Base-by-base conservation (phyloP, 2,113 vertebrate species). In the Oreochromis tanganicae region DNA sequence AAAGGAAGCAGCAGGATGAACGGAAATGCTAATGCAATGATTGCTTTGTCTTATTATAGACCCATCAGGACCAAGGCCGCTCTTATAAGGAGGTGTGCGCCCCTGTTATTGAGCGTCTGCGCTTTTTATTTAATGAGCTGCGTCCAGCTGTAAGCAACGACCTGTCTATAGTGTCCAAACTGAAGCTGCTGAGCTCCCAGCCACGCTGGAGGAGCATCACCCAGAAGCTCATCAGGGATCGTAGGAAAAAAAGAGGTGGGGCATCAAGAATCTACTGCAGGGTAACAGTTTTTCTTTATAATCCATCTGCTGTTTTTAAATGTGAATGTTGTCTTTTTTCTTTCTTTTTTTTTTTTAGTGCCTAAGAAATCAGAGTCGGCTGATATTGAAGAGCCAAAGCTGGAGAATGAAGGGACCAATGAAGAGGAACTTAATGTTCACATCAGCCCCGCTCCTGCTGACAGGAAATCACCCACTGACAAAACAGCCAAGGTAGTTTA, bases 21-120 rank as follows among this genome's bases (percentile, higher is more conserved):
- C 5, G 7, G 6, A 16, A 5, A 9, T 34, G 21, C 63, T 66
- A 80, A 82, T 50, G 7, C 16, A 2, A 2, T 3, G 4, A 86
- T 24, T 66, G 3, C 4, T 61, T 75, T 66, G 16, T 78, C 41
- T 66, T 29, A 21, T 81, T 92, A 91, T 81, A 99, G 99, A 99
- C 98, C 1, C 99, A 99, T 93, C 98, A 99, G 91, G 99, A 99
- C 46, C 99, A 99, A 94, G 99, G 99, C 1, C 98, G 99, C 83
- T 99, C 98, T 34, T 99, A 99, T 75, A 99, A 99, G 91, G 99
- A 99, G 94, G 99, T 99, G 24, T 99, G 99, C 6, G 98, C 98
- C 41, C 99, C 98, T 7, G 98, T 99, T 73, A 98, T 99, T 9
- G 99, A 99, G 90, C 97, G 99, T 19, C 96, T 99, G 91, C 95